Conservation (phyloP, 1,140 invertebrate genomes). For the Oedothorax gibbosus region DNA sequence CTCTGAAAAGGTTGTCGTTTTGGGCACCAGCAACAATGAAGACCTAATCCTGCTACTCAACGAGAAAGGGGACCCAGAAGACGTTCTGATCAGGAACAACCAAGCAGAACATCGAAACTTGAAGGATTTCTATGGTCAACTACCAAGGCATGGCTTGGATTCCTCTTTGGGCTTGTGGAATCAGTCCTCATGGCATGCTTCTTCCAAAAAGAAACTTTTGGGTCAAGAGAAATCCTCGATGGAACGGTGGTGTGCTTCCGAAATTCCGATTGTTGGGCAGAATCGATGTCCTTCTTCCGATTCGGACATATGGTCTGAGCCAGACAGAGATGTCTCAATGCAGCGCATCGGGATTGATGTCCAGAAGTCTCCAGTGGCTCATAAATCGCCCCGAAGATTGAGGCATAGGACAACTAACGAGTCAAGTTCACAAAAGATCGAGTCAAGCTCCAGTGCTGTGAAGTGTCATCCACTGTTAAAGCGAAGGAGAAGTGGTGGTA, state of each 20-base stretch:
- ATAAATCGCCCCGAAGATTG: slow-evolving; percentile 27
- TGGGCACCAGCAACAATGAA: slow-evolving; percentile 49
- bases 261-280: background rate
- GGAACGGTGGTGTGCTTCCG: background rate
- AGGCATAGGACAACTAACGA: slow-evolving; percentile 16
- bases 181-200: no score
- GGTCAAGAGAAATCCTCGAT: background rate
- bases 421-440: slow-evolving; percentile 27
- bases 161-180: background rate
- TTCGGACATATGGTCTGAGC: slow-evolving; percentile 60
- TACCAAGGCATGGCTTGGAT: slow-evolving; percentile 43
- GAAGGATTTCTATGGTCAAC: slow-evolving; percentile 4
- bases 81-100: slow-evolving; percentile 42
- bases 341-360: slow-evolving; percentile 57
- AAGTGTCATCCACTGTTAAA: slow-evolving; percentile 36
- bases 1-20: slow-evolving; percentile 49
- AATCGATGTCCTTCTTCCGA: slow-evolving; percentile 41
- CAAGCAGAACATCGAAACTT: background rate
- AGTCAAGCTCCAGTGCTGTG: slow-evolving; percentile 12
- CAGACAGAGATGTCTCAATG: slow-evolving; percentile 54
- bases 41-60: slow-evolving; percentile 49
- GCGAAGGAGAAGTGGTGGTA: slow-evolving; percentile 40
- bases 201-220: background rate
- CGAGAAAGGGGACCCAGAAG: slow-evolving; percentile 32
- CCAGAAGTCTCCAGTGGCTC: slow-evolving; percentile 17